These are phyloP conservation scores for Peromyscus nudipes DNA, from an alignment of 2,797 vertebrate genomes.

Conservation along the genomic window DNA sequence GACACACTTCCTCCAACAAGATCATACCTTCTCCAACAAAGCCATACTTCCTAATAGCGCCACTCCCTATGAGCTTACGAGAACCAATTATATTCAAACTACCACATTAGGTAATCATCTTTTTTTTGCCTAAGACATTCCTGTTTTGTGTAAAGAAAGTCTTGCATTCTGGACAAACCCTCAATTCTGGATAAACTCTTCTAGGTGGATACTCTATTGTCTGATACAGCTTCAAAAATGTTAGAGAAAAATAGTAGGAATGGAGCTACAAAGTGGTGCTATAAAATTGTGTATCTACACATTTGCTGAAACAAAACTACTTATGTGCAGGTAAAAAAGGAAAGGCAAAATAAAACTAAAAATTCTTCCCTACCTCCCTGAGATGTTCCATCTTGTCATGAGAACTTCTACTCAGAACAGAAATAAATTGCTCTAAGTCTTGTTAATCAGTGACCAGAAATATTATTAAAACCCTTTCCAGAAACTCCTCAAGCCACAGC, in stretches of 20 bases:
- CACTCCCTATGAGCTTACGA: neutral
- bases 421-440: slow-evolving; percentile 47
- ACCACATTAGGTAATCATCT: neutral
- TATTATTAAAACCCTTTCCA: slow-evolving; percentile 48
- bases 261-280: neutral
- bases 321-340: neutral
- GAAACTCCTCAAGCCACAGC: slow-evolving; percentile 31
- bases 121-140: neutral
- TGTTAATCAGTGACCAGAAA: slow-evolving; percentile 42
- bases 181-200: neutral
- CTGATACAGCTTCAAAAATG: slow-evolving; percentile 15
- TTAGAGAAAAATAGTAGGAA: neutral
- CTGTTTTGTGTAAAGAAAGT: neutral
- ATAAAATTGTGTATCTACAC: neutral
- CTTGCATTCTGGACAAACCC: neutral
- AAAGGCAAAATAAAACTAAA: neutral
- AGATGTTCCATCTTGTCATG: neutral
- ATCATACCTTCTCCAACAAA: neutral
- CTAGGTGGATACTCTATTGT: neutral
- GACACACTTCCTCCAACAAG: neutral
- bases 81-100: neutral
- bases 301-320: slow-evolving; percentile 51
- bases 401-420: slow-evolving; percentile 23
- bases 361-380: neutral
- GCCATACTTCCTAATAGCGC: neutral